These are phyloP conservation scores for Ips typographus DNA, from an alignment of 1,140 invertebrate genomes.

Conservation along the genomic window DNA sequence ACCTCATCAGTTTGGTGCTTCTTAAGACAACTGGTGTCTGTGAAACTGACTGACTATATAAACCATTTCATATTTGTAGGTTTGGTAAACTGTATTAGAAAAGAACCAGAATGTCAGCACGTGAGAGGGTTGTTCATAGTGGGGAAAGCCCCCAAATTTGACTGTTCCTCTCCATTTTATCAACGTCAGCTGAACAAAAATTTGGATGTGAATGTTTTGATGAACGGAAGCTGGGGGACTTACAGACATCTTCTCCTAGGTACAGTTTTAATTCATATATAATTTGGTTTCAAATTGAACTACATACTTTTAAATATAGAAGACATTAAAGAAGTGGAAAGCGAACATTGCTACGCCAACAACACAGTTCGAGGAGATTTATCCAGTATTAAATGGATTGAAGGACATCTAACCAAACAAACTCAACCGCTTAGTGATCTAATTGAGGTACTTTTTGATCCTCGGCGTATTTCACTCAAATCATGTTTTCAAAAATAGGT, in stretches of 20 bases:
- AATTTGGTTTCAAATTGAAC: background rate
- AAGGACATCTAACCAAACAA: slow-evolving; percentile 58
- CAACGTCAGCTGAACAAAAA: slow-evolving; percentile 60
- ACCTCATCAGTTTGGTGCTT: background rate
- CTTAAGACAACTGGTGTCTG: background rate
- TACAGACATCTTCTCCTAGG: slow-evolving; percentile 52
- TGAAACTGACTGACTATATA: background rate
- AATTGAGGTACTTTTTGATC: background rate
- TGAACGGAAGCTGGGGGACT: slow-evolving; percentile 64
- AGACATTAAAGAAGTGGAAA: slow-evolving; percentile 49
- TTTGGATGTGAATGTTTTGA: slow-evolving; percentile 67
- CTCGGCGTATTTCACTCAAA: background rate
- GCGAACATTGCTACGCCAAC: slow-evolving; percentile 76
- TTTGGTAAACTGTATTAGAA: slow-evolving; percentile 72
- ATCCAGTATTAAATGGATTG: slow-evolving; percentile 80
- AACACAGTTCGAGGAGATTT: slow-evolving; percentile 80
- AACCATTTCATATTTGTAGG: slow-evolving; percentile 54
- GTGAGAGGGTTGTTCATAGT: slow-evolving; percentile 65
- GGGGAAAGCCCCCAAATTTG: slow-evolving; percentile 66
- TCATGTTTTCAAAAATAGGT: slow-evolving; percentile 49
- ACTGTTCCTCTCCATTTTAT: slow-evolving; percentile 64
- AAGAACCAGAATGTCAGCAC: slow-evolving; percentile 67
- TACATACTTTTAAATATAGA: slow-evolving; percentile 4
- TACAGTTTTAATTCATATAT: background rate
- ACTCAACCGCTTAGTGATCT: slow-evolving; percentile 8